phyloP scores from a whole-genome alignment of 2,888 invertebrate genomes.

The Monochamus alternatus region DNA sequence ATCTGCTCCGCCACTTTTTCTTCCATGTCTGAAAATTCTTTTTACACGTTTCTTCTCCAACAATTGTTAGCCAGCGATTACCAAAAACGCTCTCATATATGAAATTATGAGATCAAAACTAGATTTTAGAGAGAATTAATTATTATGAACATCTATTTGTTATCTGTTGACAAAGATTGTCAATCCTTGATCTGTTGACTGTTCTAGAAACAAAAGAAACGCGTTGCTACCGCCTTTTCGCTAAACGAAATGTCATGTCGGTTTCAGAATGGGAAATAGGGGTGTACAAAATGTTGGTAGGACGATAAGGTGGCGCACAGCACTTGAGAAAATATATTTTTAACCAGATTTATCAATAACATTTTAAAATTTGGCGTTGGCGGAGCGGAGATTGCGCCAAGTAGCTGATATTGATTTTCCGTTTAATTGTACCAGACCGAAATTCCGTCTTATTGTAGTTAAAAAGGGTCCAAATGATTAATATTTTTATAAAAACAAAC shows the following conservation, averaged over 20 bases:
- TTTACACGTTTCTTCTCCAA: too few relatives aligned
- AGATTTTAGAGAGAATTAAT: too few relatives aligned
- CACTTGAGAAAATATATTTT: constrained; percentile 22
- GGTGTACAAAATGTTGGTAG: constrained; percentile 11
- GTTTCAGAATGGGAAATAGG: neutral
- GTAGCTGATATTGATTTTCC: constrained; percentile 46
- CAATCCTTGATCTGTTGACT: too few relatives aligned
- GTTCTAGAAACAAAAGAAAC: too few relatives aligned
- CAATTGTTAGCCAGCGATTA: too few relatives aligned
- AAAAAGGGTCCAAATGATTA: constrained; percentile 41
- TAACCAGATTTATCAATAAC: constrained; percentile 27
- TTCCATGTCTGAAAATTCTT: constrained; percentile 6
- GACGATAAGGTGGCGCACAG: neutral
- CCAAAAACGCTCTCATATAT: too few relatives aligned
- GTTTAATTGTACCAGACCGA: constrained; percentile 32
- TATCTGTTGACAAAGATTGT: too few relatives aligned
- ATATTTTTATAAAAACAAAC: constrained; percentile 30
- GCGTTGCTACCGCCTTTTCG: too few relatives aligned
- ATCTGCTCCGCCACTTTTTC: constrained; percentile 18
- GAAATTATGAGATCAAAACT: too few relatives aligned
- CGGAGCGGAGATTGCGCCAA: constrained; percentile 45
- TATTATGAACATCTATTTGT: too few relatives aligned
- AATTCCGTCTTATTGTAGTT: constrained; percentile 36
- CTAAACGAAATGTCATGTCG: neutral
- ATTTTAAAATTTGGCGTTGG: constrained; percentile 35